Evolutionary conservation across 2,888 invertebrate species (phyloP).

Genomic region (Crepidodera aurea): DNA sequence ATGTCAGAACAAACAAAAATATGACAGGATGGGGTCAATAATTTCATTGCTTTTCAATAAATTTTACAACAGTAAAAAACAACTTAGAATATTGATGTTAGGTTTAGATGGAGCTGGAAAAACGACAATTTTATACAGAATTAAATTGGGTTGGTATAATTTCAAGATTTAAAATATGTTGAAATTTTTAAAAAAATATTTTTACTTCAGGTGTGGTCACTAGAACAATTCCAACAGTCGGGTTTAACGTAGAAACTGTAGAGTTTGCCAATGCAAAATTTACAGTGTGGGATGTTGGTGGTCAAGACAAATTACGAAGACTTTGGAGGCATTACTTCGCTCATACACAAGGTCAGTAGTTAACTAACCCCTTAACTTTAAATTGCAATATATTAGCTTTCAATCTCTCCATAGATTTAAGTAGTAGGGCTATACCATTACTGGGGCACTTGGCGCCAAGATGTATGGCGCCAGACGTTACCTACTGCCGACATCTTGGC

Average conservation of each 20-base stretch:
- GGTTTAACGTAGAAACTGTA: conserved; percentile 97
- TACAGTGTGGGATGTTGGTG: conserved; percentile 98
- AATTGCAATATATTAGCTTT: no score
- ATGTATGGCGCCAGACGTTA: no score
- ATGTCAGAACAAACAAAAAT: no score
- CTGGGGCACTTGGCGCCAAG: no score
- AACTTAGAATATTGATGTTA: conserved; percentile 62
- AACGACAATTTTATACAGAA: conserved; percentile 94
- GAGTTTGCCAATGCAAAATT: conserved; percentile 98
- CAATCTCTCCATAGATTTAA: no score
- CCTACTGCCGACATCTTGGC: no score
- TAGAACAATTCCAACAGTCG: conserved; percentile 96
- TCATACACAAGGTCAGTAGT: conserved; percentile 74
- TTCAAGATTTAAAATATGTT: not conserved
- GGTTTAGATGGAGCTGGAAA: conserved; percentile 97
- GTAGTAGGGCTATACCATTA: no score
- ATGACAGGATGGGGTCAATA: conserved; percentile 42
- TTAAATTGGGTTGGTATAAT: conserved; percentile 70
- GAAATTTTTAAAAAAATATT: not conserved
- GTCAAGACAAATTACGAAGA: conserved; percentile 95
- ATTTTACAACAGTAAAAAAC: conserved; percentile 43
- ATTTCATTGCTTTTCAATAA: conserved; percentile 39
- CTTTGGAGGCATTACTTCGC: conserved; percentile 98
- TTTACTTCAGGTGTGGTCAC: conserved; percentile 80
- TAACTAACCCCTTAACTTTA: no score